These are phyloP conservation scores for Rapana venosa DNA, from an alignment of 2,888 invertebrate species.

Conservation along the genomic window DNA sequence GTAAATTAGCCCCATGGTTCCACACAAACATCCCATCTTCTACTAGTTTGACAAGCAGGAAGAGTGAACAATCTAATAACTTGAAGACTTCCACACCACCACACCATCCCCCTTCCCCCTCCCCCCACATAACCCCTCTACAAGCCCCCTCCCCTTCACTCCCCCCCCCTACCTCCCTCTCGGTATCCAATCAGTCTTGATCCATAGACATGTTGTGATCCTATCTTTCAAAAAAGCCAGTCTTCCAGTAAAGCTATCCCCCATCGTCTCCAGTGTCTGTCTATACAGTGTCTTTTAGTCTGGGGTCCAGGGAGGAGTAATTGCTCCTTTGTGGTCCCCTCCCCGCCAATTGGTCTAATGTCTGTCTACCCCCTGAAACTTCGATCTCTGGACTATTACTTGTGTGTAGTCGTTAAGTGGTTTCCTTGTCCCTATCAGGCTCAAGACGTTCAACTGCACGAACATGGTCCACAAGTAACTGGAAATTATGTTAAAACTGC, in stretches of 20 bases:
- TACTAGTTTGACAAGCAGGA: too few relatives aligned
- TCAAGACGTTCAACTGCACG: too few relatives aligned
- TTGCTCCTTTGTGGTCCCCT: conserved; percentile 37
- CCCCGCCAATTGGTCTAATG: conserved; percentile 46
- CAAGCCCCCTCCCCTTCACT: background rate
- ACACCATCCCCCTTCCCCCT: too few relatives aligned
- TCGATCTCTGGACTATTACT: background rate
- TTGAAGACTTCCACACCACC: too few relatives aligned
- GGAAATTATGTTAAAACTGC: too few relatives aligned
- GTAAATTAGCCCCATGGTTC: background rate
- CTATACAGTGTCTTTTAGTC: conserved; percentile 7
- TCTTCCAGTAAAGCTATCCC: background rate
- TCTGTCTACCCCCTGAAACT: conserved; percentile 37
- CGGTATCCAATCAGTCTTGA: background rate
- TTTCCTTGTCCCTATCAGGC: too few relatives aligned
- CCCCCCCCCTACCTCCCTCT: background rate
- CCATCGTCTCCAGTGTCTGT: background rate
- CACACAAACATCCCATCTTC: too few relatives aligned
- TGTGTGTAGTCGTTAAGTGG: too few relatives aligned
- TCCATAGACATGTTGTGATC: background rate
- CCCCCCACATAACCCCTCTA: background rate
- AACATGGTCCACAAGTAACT: too few relatives aligned
- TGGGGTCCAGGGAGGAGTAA: conserved; percentile 39
- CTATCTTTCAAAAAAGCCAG: background rate
- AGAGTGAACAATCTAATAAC: too few relatives aligned